These are phyloP conservation scores for Sylvilagus floridanus DNA, from an alignment of 2,797 vertebrate genomes.

Conservation along the genomic window DNA sequence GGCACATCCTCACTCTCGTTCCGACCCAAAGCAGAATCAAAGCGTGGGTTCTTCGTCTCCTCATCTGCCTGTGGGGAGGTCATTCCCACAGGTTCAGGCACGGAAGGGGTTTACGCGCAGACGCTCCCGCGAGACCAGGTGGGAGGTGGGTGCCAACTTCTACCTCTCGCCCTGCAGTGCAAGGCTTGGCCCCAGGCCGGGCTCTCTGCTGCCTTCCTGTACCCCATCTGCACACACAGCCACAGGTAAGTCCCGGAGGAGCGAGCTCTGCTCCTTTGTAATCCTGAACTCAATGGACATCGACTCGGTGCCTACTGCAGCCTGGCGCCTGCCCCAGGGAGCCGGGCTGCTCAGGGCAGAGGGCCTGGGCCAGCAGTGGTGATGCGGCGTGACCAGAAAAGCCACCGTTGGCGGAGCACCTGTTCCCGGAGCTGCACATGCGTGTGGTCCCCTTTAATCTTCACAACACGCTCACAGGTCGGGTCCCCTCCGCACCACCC, in stretches of 20 bases:
- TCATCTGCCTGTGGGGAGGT: not conserved
- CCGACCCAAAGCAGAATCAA: not conserved
- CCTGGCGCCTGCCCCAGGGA: not conserved
- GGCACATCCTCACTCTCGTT: too few relatives aligned
- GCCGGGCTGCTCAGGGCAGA: not conserved
- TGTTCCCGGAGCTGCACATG: fast-evolving
- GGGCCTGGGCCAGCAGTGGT: fast-evolving
- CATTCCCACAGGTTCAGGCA: not conserved
- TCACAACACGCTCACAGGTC: not conserved
- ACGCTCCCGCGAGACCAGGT: too few relatives aligned
- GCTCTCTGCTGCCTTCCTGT: not conserved
- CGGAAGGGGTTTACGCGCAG: too few relatives aligned
- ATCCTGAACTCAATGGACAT: too few relatives aligned
- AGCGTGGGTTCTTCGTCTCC: not conserved
- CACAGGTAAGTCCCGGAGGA: not conserved
- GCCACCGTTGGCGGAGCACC: not conserved
- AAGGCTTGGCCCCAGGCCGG: not conserved
- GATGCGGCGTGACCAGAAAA: fast-evolving
- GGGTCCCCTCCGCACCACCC: too few relatives aligned
- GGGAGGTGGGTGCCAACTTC: too few relatives aligned
- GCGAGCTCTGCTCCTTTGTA: not conserved
- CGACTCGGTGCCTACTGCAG: not conserved
- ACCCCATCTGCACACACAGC: fast-evolving
- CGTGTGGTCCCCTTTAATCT: not conserved
- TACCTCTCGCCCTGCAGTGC: too few relatives aligned